phyloP scores from a whole-genome alignment of 2,797 vertebrate genomes.

The Catamblyrhynchus diadema region DNA sequence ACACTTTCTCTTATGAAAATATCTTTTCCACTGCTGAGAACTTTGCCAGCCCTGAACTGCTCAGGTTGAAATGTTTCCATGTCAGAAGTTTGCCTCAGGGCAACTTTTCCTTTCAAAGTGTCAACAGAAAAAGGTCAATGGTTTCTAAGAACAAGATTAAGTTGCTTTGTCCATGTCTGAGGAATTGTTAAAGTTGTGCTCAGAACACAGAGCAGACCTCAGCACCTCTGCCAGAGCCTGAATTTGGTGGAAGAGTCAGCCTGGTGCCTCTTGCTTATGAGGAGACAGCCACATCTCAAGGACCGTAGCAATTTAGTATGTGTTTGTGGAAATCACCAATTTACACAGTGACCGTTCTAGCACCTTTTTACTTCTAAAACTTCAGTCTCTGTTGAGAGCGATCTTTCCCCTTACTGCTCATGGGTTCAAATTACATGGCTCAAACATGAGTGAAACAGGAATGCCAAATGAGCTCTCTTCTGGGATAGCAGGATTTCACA shows the following conservation, averaged over 20 bases:
- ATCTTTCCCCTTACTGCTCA: neutral
- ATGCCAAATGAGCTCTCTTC: neutral
- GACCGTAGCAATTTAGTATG: neutral
- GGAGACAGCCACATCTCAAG: neutral
- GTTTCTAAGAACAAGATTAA: conserved; percentile 18
- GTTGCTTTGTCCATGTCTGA: neutral
- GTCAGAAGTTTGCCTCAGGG: conserved; percentile 2
- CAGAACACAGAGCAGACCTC: neutral
- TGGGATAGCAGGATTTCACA: neutral
- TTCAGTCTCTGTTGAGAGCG: neutral
- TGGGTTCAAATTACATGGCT: accelerated
- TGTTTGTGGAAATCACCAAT: neutral
- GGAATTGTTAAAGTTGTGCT: neutral
- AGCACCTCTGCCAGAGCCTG: neutral
- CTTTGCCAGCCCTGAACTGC: neutral
- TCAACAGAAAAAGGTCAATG: conserved; percentile 11
- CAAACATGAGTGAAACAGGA: neutral
- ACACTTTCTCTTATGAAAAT: neutral
- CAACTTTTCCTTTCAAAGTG: neutral
- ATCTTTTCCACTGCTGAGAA: neutral
- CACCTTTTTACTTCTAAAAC: neutral
- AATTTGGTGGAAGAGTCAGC: neutral
- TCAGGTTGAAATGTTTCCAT: neutral
- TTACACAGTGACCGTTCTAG: accelerated
- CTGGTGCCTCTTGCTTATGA: neutral